phyloP scores from a whole-genome alignment of 1,140 invertebrate species.

The Lysiphlebus fabarum region DNA sequence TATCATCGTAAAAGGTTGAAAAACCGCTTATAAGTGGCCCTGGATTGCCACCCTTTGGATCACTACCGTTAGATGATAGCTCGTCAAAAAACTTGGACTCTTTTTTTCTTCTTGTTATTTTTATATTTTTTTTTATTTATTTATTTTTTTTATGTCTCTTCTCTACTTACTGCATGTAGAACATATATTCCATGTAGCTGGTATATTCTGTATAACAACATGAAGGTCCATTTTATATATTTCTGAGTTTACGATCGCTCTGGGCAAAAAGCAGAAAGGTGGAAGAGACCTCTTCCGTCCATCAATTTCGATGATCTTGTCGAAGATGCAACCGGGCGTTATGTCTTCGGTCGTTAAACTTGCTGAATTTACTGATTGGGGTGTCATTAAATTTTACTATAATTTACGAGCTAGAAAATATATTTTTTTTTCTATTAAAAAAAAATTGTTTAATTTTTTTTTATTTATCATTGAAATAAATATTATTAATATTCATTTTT shows the following conservation, averaged over 20 bases:
- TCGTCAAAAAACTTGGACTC: conserved; percentile 7
- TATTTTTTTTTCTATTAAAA: too few relatives aligned
- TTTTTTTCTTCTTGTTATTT: neutral
- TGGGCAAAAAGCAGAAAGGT: conserved; percentile 12
- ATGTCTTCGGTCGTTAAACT: neutral
- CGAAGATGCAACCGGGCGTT: conserved; percentile 11
- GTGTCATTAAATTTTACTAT: conserved; percentile 9
- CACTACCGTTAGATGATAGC: conserved; percentile 9
- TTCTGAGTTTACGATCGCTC: conserved; percentile 20
- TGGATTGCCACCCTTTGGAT: conserved; percentile 1
- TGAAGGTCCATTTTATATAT: conserved; percentile 14
- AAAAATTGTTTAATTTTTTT: too few relatives aligned
- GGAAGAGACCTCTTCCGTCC: conserved; percentile 11
- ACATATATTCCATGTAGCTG: too few relatives aligned
- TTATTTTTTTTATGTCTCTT: neutral
- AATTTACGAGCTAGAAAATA: neutral
- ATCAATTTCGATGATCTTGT: conserved; percentile 17
- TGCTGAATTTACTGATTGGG: too few relatives aligned
- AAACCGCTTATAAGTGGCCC: conserved; percentile 26
- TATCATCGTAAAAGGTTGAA: conserved; percentile 27
- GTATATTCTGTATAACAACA: neutral
- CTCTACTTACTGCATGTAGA: neutral
- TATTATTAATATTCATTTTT: too few relatives aligned
- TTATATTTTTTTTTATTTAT: too few relatives aligned
- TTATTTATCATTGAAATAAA: too few relatives aligned